Evolutionary conservation across 2,888 invertebrate genomes (phyloP).

Genomic region (Erebia ligea): DNA sequence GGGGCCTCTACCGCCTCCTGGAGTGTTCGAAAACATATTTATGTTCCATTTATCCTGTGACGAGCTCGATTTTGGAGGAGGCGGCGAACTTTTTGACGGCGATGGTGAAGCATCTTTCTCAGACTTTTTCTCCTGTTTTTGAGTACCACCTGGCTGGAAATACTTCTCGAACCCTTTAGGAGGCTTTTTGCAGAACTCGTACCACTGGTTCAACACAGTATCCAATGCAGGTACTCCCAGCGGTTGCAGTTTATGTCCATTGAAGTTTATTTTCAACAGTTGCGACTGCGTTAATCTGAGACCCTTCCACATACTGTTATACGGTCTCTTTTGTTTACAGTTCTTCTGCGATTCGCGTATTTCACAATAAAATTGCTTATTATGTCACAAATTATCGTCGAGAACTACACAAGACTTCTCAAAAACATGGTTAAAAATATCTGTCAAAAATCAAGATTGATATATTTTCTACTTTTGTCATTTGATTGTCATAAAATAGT

Average conservation of each 20-base stretch:
- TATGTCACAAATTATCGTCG: slow-evolving; percentile 66
- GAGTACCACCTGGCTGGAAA: slow-evolving; percentile 86
- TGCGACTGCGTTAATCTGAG: slow-evolving; percentile 76
- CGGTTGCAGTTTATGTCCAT: slow-evolving; percentile 69
- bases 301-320: slow-evolving; percentile 75
- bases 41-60: slow-evolving; percentile 84
- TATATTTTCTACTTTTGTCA: not conserved
- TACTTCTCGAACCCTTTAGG: slow-evolving; percentile 98
- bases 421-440: slow-evolving; percentile 78
- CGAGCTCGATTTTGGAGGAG: slow-evolving; percentile 65
- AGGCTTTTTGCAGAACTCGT: slow-evolving; percentile 88
- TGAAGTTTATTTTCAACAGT: slow-evolving; percentile 73
- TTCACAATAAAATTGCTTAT: slow-evolving; percentile 66
- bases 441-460: slow-evolving; percentile 47
- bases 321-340: slow-evolving; percentile 58
- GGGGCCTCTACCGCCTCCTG: slow-evolving; percentile 69
- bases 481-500: slow-evolving; percentile 29
- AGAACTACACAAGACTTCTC: slow-evolving; percentile 52
- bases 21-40: slow-evolving; percentile 82
- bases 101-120: slow-evolving; percentile 67
- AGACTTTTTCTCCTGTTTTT: slow-evolving; percentile 70
- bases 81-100: slow-evolving; percentile 69
- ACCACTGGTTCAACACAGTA: slow-evolving; percentile 85
- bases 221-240: slow-evolving; percentile 81
- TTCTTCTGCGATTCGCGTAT: slow-evolving; percentile 52